Evolutionary conservation across 2,797 vertebrate species (phyloP).

Genomic region (Poliocrania exsul): DNA sequence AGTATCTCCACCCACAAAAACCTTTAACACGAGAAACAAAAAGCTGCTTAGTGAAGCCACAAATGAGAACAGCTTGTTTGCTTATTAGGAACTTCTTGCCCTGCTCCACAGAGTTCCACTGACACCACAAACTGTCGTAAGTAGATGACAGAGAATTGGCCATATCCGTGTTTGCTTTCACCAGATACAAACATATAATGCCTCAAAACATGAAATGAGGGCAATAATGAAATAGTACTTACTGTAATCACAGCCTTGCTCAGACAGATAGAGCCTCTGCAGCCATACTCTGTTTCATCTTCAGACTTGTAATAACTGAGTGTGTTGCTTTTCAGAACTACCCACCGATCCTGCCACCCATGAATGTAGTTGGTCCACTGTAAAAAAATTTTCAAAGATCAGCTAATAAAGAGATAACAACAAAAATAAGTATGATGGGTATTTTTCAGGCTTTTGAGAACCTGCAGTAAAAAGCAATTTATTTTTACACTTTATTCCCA

Average conservation of each 20-base stretch:
- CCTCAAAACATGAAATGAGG: not conserved
- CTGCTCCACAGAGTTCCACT: not conserved
- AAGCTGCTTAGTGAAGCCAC: not conserved
- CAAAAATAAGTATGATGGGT: not conserved
- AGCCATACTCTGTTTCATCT: constrained; percentile 95
- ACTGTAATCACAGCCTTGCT: constrained; percentile 97
- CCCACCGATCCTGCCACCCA: constrained; percentile 98
- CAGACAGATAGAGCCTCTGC: constrained; percentile 94
- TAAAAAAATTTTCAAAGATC: not conserved
- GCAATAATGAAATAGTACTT: constrained; percentile 68
- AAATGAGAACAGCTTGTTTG: not conserved
- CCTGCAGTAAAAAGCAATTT: not conserved
- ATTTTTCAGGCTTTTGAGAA: not conserved
- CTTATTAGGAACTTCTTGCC: not conserved
- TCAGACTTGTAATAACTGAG: constrained; percentile 98
- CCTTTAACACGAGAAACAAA: not conserved
- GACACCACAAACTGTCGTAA: not conserved
- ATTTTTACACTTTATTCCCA: not conserved
- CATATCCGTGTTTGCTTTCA: not conserved
- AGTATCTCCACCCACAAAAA: not conserved
- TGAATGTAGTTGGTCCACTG: constrained; percentile 99
- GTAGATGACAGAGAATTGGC: not conserved
- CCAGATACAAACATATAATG: not conserved
- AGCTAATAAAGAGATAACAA: not conserved
- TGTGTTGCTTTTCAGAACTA: constrained; percentile 92